Percentiles rank a stretch among this genome's conserved stretches.
Evolutionary conservation across 2,797 vertebrate species (phyloP).

Genomic region (Delichon dasypus): DNA sequence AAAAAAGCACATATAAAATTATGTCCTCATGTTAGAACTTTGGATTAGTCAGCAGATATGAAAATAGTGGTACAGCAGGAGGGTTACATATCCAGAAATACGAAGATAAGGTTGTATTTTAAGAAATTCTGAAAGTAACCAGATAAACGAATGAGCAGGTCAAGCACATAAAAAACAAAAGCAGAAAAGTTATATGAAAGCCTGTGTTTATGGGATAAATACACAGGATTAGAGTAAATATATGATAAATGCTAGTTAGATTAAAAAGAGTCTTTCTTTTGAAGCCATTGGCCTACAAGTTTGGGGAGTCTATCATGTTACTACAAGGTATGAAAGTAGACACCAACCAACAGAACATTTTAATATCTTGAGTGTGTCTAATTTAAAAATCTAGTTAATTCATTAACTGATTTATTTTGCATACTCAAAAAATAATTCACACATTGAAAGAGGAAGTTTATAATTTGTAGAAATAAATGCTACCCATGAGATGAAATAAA

Average conservation of each 20-base stretch:
- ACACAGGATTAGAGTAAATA: not conserved
- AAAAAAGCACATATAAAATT: not conserved
- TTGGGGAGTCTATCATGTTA: not conserved
- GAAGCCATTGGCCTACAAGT: not conserved
- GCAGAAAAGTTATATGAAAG: not conserved
- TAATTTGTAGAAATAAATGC: not conserved
- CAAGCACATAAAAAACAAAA: not conserved
- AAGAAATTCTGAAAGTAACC: not conserved
- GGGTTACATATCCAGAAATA: not conserved
- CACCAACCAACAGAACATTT: not conserved
- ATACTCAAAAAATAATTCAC: not conserved
- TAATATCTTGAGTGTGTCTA: not conserved
- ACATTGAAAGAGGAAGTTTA: not conserved
- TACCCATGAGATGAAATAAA: not conserved
- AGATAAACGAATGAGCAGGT: not conserved
- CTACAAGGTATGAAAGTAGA: not conserved
- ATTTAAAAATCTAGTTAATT: not conserved
- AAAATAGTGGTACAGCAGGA: not conserved
- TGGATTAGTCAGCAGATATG: not conserved
- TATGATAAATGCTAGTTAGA: not conserved
- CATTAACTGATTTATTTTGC: not conserved
- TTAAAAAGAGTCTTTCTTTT: not conserved
- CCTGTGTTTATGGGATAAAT: not conserved
- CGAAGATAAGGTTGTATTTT: not conserved
- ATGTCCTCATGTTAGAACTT: not conserved